Percentiles rank a stretch among this genome's conserved stretches.
Evolutionary conservation across 2,113 vertebrate genomes (phyloP).

Genomic region (Porphyrio hochstetteri): DNA sequence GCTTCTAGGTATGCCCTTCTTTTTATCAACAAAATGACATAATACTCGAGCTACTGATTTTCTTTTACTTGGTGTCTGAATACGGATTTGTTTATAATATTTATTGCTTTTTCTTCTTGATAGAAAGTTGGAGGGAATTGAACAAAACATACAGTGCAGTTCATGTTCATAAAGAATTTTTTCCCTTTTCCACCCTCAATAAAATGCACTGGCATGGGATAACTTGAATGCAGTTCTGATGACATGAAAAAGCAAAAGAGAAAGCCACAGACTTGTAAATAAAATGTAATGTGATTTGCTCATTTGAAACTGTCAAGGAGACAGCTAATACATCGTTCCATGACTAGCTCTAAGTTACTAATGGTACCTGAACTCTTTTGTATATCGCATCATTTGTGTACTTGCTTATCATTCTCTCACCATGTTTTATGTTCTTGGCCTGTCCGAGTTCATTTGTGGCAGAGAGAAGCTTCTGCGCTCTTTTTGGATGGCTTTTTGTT

Average conservation of each 20-base stretch:
- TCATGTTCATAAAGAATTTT: neutral
- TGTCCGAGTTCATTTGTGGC: neutral
- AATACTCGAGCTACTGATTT: neutral
- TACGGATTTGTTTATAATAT: neutral
- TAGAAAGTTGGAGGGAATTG: neutral
- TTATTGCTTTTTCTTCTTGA: neutral
- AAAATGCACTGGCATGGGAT: neutral
- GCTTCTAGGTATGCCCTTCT: conserved; percentile 65
- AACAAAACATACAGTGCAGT: neutral
- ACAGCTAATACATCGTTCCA: neutral
- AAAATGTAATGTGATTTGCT: neutral
- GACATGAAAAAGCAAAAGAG: neutral
- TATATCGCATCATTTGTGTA: neutral
- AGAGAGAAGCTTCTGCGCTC: neutral
- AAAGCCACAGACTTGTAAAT: neutral
- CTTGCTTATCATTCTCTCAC: neutral
- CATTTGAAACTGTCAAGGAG: neutral
- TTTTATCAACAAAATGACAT: conserved; percentile 44
- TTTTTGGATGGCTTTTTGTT: neutral
- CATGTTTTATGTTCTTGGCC: neutral
- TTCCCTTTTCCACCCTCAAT: neutral
- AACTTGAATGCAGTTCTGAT: neutral
- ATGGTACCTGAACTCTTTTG: neutral
- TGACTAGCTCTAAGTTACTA: neutral
- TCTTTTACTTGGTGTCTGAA: neutral